Percentiles rank a stretch among this genome's conserved stretches.
These are phyloP conservation scores for Apodemia hepburni DNA, from an alignment of 2,888 invertebrate species.

Conservation along the genomic window DNA sequence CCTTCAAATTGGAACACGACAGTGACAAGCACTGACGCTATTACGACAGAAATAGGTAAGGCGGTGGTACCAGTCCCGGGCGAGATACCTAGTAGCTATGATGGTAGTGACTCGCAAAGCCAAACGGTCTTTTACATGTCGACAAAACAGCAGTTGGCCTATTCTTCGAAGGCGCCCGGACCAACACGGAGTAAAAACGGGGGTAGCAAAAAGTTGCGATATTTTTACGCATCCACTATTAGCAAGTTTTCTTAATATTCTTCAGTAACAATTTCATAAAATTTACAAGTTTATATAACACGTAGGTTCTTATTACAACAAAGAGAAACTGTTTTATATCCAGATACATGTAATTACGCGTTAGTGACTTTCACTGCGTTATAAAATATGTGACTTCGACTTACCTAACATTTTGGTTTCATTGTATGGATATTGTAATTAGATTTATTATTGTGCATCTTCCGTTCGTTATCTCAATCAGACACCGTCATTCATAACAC, in stretches of 20 bases:
- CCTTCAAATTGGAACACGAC: too few species aligned
- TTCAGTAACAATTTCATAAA: neutral
- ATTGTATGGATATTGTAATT: conserved; percentile 17
- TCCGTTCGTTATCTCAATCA: conserved; percentile 28
- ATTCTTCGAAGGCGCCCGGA: too few species aligned
- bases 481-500: conserved; percentile 36
- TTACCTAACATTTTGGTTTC: neutral
- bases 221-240: too few species aligned
- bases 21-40: too few species aligned
- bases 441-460: conserved; percentile 28
- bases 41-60: too few species aligned
- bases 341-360: conserved; percentile 7
- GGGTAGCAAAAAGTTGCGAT: too few species aligned
- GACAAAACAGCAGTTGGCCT: too few species aligned
- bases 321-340: conserved; percentile 9
- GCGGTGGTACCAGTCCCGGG: too few species aligned
- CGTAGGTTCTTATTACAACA: neutral
- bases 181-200: too few species aligned
- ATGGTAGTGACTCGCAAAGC: too few species aligned
- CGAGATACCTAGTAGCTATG: too few species aligned
- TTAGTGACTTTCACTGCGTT: conserved; percentile 3
- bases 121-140: too few species aligned
- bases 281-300: neutral
- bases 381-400: neutral
- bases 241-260: neutral